phyloP scores from a whole-genome alignment of 1,140 invertebrate species.

The Brachionus paranguensis region DNA sequence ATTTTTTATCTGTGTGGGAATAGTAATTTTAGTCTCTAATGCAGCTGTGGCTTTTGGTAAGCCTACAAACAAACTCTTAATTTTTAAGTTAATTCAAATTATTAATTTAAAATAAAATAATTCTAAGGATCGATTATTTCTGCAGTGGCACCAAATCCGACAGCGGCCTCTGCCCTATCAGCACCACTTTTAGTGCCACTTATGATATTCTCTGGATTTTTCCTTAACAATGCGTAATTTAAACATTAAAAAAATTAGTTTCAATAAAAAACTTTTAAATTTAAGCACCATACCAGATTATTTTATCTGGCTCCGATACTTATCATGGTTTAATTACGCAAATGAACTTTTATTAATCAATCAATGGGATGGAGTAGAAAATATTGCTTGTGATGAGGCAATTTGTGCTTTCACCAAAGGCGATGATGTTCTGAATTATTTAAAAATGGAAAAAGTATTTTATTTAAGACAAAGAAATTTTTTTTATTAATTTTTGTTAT shows the following conservation, averaged over 20 bases:
- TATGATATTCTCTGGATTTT: slow-evolving; percentile 39
- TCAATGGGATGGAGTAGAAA: slow-evolving; percentile 31
- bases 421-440: not conserved
- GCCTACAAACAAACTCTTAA: not conserved
- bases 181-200: slow-evolving; percentile 24
- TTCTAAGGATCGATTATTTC: slow-evolving; percentile 4
- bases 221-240: slow-evolving; percentile 35
- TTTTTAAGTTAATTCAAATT: not conserved
- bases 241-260: not conserved
- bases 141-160: not conserved
- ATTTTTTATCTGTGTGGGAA: not conserved
- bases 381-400: not conserved
- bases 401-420: not conserved
- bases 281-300: slow-evolving; percentile 25
- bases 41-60: slow-evolving; percentile 3
- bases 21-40: not conserved
- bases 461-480: not conserved
- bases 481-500: not conserved
- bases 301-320: slow-evolving; percentile 39
- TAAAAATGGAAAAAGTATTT: slow-evolving; percentile 35
- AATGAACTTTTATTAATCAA: slow-evolving; percentile 33
- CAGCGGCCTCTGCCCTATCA: not conserved
- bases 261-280: not conserved
- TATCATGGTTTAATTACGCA: slow-evolving; percentile 37
- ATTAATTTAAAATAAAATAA: not conserved